Percentiles rank a stretch among this genome's conserved stretches.
These are phyloP conservation scores for Cheirogaleus medius DNA, from an alignment of 2,113 vertebrate species.

Conservation along the genomic window DNA sequence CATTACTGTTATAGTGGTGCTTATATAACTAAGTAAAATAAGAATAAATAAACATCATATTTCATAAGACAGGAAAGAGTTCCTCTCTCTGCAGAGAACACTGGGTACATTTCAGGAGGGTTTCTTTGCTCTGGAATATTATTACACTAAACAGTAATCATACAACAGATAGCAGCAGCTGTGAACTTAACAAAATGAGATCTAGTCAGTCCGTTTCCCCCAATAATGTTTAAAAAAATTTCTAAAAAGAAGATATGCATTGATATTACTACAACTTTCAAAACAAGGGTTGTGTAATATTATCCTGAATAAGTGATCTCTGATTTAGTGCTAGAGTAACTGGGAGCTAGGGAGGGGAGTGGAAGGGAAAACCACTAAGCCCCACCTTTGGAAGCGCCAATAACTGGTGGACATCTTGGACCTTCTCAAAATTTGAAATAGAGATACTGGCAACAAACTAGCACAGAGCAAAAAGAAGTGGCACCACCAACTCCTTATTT, in stretches of 20 bases:
- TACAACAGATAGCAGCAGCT: not conserved
- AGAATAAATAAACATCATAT: not conserved
- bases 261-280: not conserved
- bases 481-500: not conserved
- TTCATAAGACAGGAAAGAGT: not conserved
- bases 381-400: not conserved
- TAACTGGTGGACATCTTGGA: not conserved
- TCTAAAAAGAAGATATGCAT: not conserved
- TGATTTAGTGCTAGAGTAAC: not conserved
- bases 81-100: not conserved
- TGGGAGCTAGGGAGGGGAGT: no score
- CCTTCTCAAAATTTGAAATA: not conserved
- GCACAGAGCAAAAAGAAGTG: not conserved
- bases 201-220: not conserved
- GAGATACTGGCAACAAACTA: not conserved
- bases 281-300: not conserved
- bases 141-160: not conserved
- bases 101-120: not conserved
- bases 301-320: not conserved
- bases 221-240: not conserved
- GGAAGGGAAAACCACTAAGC: not conserved
- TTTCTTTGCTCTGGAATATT: not conserved
- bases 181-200: not conserved
- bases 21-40: conserved; percentile 17
- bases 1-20: not conserved